phyloP scores from a whole-genome alignment of 2,113 vertebrate genomes.

The Amphiprion percula region DNA sequence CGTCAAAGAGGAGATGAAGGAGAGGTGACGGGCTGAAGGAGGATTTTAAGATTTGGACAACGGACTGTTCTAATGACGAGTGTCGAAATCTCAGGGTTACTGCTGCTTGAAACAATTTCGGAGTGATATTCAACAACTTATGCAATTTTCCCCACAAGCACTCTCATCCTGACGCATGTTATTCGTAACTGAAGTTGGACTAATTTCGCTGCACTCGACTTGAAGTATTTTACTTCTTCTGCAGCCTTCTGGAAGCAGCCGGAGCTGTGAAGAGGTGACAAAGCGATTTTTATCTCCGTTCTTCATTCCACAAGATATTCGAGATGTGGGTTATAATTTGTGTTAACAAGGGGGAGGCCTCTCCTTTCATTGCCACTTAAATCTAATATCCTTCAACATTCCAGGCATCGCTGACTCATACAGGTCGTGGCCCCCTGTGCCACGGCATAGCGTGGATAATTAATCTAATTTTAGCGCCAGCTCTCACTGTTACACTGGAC shows the following conservation, averaged over 20 bases:
- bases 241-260: not conserved
- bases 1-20: not conserved
- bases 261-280: not conserved
- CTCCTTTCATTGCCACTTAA: slow-evolving; percentile 61
- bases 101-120: not conserved
- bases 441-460: slow-evolving; percentile 57
- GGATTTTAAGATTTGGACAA: slow-evolving; percentile 1
- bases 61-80: not conserved
- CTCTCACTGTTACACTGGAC: slow-evolving; percentile 11
- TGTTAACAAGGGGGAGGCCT: slow-evolving; percentile 56
- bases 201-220: slow-evolving; percentile 26
- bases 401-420: slow-evolving; percentile 51
- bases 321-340: slow-evolving; percentile 54
- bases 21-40: not conserved
- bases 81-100: not conserved
- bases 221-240: slow-evolving; percentile 23
- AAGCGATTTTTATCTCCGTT: slow-evolving; percentile 5
- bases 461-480: slow-evolving; percentile 69
- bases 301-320: slow-evolving; percentile 28
- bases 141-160: slow-evolving; percentile 14
- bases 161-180: not conserved
- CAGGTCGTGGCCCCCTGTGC: slow-evolving; percentile 48
- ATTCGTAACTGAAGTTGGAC: slow-evolving; percentile 29
- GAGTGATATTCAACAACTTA: slow-evolving; percentile 21
- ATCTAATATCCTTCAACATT: slow-evolving; percentile 65